A percentile compares a stretch with the other conserved stretches of the same genome.
phyloP scores from a whole-genome alignment of 2,888 invertebrate genomes.

The Spicauda simplicius region DNA sequence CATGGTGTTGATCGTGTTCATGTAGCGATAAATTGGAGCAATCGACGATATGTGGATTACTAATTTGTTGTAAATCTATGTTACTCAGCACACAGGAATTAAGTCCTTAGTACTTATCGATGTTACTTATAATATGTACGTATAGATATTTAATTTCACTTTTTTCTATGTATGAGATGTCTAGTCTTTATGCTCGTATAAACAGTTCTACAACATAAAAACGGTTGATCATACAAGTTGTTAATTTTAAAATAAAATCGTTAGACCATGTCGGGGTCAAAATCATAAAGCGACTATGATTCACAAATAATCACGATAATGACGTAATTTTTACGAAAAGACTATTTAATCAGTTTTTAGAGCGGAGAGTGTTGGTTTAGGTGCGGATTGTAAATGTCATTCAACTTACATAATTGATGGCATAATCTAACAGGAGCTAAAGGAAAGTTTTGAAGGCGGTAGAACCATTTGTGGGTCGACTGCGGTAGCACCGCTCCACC shows the following conservation, averaged over 20 bases:
- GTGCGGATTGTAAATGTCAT: conserved; percentile 5
- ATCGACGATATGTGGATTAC: conserved; percentile 75
- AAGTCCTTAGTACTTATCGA: background rate
- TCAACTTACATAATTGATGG: conserved; percentile 1
- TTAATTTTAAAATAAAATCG: conserved; percentile 42
- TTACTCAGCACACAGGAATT: conserved; percentile 9
- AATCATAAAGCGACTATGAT: conserved; percentile 41
- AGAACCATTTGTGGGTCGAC: background rate
- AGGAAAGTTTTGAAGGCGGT: background rate
- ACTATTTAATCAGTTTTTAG: conserved; percentile 25
- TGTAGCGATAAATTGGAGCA: conserved; percentile 77
- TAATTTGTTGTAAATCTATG: conserved; percentile 54
- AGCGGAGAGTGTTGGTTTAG: conserved; percentile 28
- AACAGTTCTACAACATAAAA: conserved; percentile 1
- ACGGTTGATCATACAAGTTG: conserved; percentile 16
- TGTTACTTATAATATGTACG: background rate
- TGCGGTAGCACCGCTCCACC: too few species aligned
- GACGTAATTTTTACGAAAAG: conserved; percentile 26
- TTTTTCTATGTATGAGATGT: background rate
- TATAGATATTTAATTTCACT: conserved; percentile 5
- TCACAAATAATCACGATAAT: conserved; percentile 40
- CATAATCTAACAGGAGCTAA: background rate
- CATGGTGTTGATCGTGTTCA: conserved; percentile 76
- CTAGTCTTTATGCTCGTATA: background rate
- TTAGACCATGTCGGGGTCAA: conserved; percentile 44